Percentiles rank a stretch among this genome's conserved stretches.
Evolutionary conservation across 2,888 invertebrate species (phyloP).

Genomic region (Artemia sp.): DNA sequence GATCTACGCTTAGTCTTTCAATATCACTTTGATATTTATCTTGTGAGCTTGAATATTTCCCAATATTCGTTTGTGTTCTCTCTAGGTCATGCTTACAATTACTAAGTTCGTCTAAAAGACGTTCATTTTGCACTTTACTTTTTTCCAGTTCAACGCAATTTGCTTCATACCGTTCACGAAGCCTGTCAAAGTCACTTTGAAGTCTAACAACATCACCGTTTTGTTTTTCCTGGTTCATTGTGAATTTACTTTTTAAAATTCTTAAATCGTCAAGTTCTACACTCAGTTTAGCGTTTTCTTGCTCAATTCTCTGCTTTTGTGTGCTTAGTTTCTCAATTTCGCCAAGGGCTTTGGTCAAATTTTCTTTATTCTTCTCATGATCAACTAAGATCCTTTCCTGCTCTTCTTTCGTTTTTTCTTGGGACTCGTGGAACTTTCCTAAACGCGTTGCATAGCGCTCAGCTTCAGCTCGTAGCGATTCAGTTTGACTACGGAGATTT

Average conservation of each 20-base stretch:
- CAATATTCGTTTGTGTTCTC: constrained; percentile 55
- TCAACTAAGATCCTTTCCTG: constrained; percentile 37
- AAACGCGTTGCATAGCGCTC: constrained; percentile 52
- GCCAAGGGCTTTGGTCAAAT: constrained; percentile 25
- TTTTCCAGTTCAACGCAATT: constrained; percentile 52
- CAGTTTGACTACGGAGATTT: constrained; percentile 48
- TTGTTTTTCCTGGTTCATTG: constrained; percentile 24
- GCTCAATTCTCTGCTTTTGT: constrained; percentile 26
- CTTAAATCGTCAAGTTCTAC: constrained; percentile 62
- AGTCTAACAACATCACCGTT: constrained; percentile 33
- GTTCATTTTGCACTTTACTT: constrained; percentile 43
- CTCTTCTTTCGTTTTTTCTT: constrained; percentile 51
- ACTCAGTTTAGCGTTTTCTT: constrained; percentile 41
- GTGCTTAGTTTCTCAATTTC: constrained; percentile 25
- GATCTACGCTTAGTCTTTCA: constrained; percentile 60
- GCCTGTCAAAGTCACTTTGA: constrained; percentile 50
- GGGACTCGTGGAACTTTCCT: constrained; percentile 48
- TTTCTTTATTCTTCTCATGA: constrained; percentile 28
- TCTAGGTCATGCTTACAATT: constrained; percentile 65
- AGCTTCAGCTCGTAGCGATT: constrained; percentile 59
- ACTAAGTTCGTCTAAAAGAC: constrained; percentile 53
- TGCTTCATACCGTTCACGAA: constrained; percentile 33
- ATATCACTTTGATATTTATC: constrained; percentile 40
- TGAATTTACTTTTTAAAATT: constrained; percentile 28
- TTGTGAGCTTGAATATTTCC: constrained; percentile 52